Base-by-base conservation (phyloP, 2,797 vertebrate genomes). In the Simalia tracyae region DNA sequence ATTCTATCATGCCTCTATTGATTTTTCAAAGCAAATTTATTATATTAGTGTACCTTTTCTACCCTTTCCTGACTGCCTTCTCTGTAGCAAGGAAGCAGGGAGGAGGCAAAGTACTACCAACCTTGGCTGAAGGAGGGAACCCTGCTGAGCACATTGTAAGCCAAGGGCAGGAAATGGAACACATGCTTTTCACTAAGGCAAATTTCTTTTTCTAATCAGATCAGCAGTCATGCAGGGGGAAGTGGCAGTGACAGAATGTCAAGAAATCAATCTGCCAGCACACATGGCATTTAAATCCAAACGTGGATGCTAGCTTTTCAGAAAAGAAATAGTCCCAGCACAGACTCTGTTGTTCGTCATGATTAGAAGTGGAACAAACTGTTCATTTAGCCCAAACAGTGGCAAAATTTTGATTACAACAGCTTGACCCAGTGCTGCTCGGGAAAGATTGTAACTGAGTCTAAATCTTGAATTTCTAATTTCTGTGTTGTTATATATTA, bases 101-200 rank as follows among this genome's bases (percentile, higher is more conserved):
- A 42, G 81, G 93, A 92, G 87, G 66, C 94, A 93, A 76, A 94
- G 92, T 89, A 87, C 92, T 93, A 84, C 90, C 92, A 88, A 19
- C 89, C 88, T 0, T 5, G 92, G 92, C 91, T 94, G 96, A 88
- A 91, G 56, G 72, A 68, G 91, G 94, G 94, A 96, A 89, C 95
- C 96, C 95, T 86, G 61, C 57, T 59, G 96, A 94, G 94, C 0
- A 42, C 56, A 90, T 89, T 91, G 94, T 93, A 81, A 95, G 94
- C 95, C 94, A 95, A 93, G 95, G 93, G 93, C 96, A 97, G 97
- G 97, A 96, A 97, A 96, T 97, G 94, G 96, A 97, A 96, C 96
- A 97, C 95, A 64, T 96, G 94, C 95, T 95, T 96, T 96, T 94
- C 89, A 95, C 94, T 92, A 95, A 96, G 91, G 94, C 93, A 95